Percentiles rank a stretch among this genome's conserved stretches.
These are phyloP conservation scores for Tridacna gigas DNA, from an alignment of 2,888 invertebrate species.

Conservation along the genomic window DNA sequence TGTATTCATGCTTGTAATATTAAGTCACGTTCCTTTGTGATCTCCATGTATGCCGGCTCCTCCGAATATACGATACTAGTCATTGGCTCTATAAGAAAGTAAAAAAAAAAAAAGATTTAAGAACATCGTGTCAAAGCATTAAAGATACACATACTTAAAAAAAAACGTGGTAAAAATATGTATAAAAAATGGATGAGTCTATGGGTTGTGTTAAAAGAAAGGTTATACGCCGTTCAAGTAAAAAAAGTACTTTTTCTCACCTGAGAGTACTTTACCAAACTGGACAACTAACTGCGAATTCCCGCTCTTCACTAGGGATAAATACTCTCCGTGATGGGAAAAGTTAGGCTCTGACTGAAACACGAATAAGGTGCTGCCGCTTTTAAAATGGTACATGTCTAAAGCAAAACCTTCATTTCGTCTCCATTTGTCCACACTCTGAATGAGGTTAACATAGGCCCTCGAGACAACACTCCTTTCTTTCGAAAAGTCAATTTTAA, in stretches of 20 bases:
- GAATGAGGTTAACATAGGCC: slow-evolving; percentile 46
- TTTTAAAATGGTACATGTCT: slow-evolving; percentile 20
- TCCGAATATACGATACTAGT: slow-evolving; percentile 35
- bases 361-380: slow-evolving; percentile 34
- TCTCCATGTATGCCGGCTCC: slow-evolving; percentile 28
- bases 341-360: slow-evolving; percentile 45
- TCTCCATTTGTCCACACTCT: slow-evolving; percentile 41
- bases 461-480: not conserved
- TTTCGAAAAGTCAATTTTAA: slow-evolving; percentile 42
- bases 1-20: slow-evolving; percentile 41
- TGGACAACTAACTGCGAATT: slow-evolving; percentile 12
- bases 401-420: slow-evolving; percentile 39
- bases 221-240: no score
- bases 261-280: slow-evolving; percentile 33
- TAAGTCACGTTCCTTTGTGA: slow-evolving; percentile 32
- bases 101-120: slow-evolving; percentile 7
- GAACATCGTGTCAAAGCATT: no score
- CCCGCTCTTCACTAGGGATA: slow-evolving; percentile 26
- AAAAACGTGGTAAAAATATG: no score
- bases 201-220: no score
- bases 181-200: no score
- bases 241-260: slow-evolving; percentile 2
- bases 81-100: slow-evolving; percentile 42
- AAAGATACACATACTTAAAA: no score
- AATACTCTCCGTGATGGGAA: slow-evolving; percentile 41